Conservation (phyloP, 2,888 invertebrate genomes). For the Eupithecia subumbrata region DNA sequence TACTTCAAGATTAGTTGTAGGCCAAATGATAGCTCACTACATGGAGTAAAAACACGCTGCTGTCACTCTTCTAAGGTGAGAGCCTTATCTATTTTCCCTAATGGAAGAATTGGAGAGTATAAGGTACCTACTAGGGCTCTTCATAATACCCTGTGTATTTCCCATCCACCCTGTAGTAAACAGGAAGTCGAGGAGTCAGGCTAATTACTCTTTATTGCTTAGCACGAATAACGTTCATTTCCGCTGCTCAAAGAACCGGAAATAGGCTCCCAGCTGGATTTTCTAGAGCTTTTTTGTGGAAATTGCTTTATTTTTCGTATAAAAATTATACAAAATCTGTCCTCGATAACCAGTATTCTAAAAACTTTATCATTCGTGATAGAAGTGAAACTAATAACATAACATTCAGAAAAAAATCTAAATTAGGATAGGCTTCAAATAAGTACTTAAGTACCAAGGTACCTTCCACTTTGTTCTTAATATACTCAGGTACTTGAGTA, state of each 20-base stretch:
- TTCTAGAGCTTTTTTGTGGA: slow-evolving; percentile 6
- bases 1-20: neutral
- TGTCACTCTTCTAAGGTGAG: too few species aligned
- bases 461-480: too few species aligned
- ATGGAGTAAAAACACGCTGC: too few species aligned
- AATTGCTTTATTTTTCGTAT: neutral
- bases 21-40: neutral
- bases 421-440: neutral
- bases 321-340: neutral
- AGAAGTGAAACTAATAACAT: neutral
- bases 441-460: neutral
- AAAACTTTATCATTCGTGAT: neutral
- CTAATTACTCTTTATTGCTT: slow-evolving; percentile 43
- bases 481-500: too few species aligned
- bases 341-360: neutral
- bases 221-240: slow-evolving; percentile 41
- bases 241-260: slow-evolving; percentile 43
- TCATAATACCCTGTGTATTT: neutral
- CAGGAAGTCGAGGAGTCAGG: slow-evolving; percentile 36
- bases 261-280: slow-evolving; percentile 29
- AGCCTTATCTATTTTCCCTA: too few species aligned
- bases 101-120: neutral
- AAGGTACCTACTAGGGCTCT: neutral
- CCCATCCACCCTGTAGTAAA: slow-evolving; percentile 25
- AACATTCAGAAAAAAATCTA: too few species aligned